Base-by-base conservation (phyloP, 2,113 vertebrate genomes). In the Eleginops maclovinus region DNA sequence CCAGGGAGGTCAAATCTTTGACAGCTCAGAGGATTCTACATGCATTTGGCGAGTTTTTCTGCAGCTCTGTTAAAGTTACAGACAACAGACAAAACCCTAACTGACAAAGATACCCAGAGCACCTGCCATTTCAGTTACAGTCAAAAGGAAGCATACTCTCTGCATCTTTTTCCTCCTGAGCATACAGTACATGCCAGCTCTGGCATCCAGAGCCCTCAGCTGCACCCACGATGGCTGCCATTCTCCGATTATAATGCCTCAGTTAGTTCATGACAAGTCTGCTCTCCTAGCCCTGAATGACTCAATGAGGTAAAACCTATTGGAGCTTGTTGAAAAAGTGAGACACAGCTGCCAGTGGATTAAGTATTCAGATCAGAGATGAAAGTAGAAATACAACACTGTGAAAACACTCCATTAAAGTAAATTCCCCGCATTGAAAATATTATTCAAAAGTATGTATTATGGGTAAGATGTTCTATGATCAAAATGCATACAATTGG, bases 201-300 rank as follows among this genome's bases (percentile, higher is more conserved):
- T 70, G 46, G 71, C 79, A 84, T 82, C 86, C 84, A 59, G 53
- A 80, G 63, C 50, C 41, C 64, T 79, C 59, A 70, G 60, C 72
- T 80, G 75, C 79, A 69, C 60, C 21, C 40, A 73, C 47, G 65
- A 50, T 71, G 22, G 41, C 74, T 75, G 72, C 58, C 63, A 60
- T 36, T 59, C 59, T 83, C 79, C 74, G 85, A 88, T 86, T 82
- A 68, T 36, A 64, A 74, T 36, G 72, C 71, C 56, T 71, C 55
- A 62, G 49, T 75, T 76, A 72, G 74, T 79, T 84, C 80, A 58
- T 77, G 59, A 76, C 53, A 47, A 78, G 66, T 11, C 31, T 24
- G n/a, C 74, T 82, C 64, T 84, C 68, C 46, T 40, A 62, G 41
- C 81, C 17, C 65, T 14, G 68, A n/a, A 44, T 47, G 63, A 76